These are phyloP conservation scores for Hiodon tergisus DNA, from an alignment of 2,113 vertebrate species.

Conservation along the genomic window DNA sequence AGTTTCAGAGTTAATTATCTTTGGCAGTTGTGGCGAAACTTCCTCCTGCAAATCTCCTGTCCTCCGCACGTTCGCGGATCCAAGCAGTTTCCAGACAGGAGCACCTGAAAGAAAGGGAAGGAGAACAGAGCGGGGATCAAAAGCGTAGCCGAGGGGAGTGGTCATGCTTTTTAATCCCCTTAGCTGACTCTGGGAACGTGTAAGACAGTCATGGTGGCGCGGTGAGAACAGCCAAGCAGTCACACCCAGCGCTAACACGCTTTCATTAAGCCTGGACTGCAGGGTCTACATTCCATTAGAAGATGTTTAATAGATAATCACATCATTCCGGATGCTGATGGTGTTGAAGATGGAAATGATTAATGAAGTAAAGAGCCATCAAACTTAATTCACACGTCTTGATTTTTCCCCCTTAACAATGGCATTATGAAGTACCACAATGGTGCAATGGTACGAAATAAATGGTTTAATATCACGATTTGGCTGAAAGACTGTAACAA, in stretches of 20 bases:
- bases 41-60: slow-evolving; percentile 8
- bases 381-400: neutral
- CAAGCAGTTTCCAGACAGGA: neutral
- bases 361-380: neutral
- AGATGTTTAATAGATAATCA: neutral
- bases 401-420: neutral
- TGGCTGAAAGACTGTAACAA: neutral
- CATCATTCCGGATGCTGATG: neutral
- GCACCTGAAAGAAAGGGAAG: neutral
- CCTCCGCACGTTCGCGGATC: neutral
- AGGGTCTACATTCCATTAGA: neutral
- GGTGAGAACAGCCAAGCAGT: too few relatives aligned
- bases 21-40: slow-evolving; percentile 27
- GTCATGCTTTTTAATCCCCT: neutral
- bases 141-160: neutral
- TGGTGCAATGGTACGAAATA: neutral
- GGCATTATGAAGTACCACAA: neutral
- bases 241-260: too few relatives aligned
- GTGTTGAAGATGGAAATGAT: neutral
- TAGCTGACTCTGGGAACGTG: too few relatives aligned
- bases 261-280: neutral
- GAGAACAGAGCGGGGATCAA: neutral
- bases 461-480: neutral
- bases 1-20: slow-evolving; percentile 46
- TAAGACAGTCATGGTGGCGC: too few relatives aligned